Base-by-base conservation (phyloP, 2,797 vertebrate genomes). In the Siniperca undulata region DNA sequence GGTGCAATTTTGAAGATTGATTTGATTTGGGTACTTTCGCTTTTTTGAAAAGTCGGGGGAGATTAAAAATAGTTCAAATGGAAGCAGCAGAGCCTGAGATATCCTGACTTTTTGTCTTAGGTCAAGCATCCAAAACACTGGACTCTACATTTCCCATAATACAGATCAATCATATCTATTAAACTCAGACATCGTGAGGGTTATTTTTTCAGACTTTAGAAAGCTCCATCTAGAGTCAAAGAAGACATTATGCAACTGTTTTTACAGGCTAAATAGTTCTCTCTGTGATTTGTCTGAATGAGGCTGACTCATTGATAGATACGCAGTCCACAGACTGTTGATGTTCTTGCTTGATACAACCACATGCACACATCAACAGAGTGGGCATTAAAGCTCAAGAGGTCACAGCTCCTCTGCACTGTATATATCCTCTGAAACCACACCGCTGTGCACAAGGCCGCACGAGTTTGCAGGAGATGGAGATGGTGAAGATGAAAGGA, bases 401-500 rank as follows among this genome's bases (percentile, higher is more conserved):
- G 75, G 85, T 52, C 81, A 20, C 74, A 73, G 70, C 27, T 48
- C 50, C 61, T 71, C 40, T 12, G 6, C 30, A 44, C 53, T 67
- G 27, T 69, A 73, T 7, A 7, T 0, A 79, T 64, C 82, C 76
- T 22, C 40, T 50, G 40, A 77, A 88, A 86, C 92, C 88, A 73
- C 74, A 89, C 7, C 1, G n/a, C 79, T 30, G 20, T 91, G 89
- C 89, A 86, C 38, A 38, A 64, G 38, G 77, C 58, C 83, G 19
- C 64, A 61, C 46, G 38, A 12, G 42, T 73, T 83, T 93, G 91
- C 91, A 92, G 74, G 81, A 89, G 74, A 74, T 11, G 68, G 71
- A 88, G 48, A 78, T 10, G 24, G 65, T 3, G 27, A 75, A 71
- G 59, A 80, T 85, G 65, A 92, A 84, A 91, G 83, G 19, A 62